A percentile compares a stretch with the other conserved stretches of the same genome.
phyloP scores from a whole-genome alignment of 2,888 invertebrate genomes.

The Meta bourneti region DNA sequence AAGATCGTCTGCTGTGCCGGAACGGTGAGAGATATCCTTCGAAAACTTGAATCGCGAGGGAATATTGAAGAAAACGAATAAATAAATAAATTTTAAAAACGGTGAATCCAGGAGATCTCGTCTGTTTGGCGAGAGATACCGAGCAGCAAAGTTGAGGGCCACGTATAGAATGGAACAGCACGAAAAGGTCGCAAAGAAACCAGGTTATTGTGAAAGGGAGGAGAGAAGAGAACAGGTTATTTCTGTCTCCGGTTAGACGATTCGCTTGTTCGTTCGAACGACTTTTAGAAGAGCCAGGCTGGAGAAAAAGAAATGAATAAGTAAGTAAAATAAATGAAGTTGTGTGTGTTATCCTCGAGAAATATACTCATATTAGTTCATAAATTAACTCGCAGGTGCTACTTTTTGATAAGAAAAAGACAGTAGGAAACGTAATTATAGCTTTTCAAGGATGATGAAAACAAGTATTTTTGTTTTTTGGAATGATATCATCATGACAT shows the following conservation, averaged over 20 bases:
- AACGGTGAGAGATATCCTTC: background rate
- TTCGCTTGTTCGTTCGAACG: constrained; percentile 44
- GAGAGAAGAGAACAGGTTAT: constrained; percentile 64
- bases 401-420: background rate
- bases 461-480: background rate
- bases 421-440: background rate
- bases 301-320: constrained; percentile 29
- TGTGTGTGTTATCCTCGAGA: background rate
- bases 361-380: background rate
- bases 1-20: constrained; percentile 20
- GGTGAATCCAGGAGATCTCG: constrained; percentile 11
- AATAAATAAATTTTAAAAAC: constrained; percentile 12
- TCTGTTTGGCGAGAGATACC: constrained; percentile 31
- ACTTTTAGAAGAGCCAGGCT: constrained; percentile 35
- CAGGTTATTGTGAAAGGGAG: constrained; percentile 61
- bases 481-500: background rate
- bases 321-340: background rate
- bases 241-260: constrained; percentile 51
- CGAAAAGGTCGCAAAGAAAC: constrained; percentile 57
- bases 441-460: background rate
- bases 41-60: background rate
- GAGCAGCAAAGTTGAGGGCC: constrained; percentile 12
- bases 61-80: constrained; percentile 5
- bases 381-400: background rate
- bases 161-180: constrained; percentile 13